These are phyloP conservation scores for Chrysodeixis includens DNA, from an alignment of 2,888 invertebrate genomes.

Conservation along the genomic window DNA sequence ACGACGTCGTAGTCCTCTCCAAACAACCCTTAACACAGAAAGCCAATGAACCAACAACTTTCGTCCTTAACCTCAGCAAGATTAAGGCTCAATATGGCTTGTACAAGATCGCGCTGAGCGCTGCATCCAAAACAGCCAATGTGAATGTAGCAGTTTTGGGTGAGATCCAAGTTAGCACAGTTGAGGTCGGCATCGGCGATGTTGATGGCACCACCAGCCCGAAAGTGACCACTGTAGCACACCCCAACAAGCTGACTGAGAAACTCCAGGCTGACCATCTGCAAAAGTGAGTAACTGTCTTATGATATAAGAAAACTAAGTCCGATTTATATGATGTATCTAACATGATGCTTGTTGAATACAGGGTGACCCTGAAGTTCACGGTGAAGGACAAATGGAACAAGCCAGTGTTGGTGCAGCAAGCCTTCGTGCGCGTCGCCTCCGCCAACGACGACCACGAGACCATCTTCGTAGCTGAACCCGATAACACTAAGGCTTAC, in stretches of 20 bases:
- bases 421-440: constrained; percentile 95
- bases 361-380: constrained; percentile 93
- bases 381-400: constrained; percentile 92
- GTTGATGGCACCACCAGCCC: constrained; percentile 96
- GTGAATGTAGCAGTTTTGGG: constrained; percentile 92
- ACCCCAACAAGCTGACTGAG: constrained; percentile 92
- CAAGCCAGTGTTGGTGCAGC: constrained; percentile 93
- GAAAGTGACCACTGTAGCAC: constrained; percentile 92
- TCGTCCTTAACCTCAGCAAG: constrained; percentile 93
- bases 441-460: constrained; percentile 94
- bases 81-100: constrained; percentile 95
- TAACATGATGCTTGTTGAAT: neutral
- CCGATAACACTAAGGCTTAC: constrained; percentile 93
- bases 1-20: constrained; percentile 93
- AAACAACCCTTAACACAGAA: constrained; percentile 89
- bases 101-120: constrained; percentile 94
- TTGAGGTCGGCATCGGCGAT: constrained; percentile 97
- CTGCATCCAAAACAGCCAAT: constrained; percentile 90
- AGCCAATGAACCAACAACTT: constrained; percentile 91
- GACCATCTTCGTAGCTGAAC: constrained; percentile 97
- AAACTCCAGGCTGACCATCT: constrained; percentile 95
- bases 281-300: constrained; percentile 91
- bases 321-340: too few relatives aligned
- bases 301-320: neutral
- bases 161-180: constrained; percentile 92